These are phyloP conservation scores for Vireo griseus DNA, from an alignment of 2,797 vertebrate species.

Conservation along the genomic window DNA sequence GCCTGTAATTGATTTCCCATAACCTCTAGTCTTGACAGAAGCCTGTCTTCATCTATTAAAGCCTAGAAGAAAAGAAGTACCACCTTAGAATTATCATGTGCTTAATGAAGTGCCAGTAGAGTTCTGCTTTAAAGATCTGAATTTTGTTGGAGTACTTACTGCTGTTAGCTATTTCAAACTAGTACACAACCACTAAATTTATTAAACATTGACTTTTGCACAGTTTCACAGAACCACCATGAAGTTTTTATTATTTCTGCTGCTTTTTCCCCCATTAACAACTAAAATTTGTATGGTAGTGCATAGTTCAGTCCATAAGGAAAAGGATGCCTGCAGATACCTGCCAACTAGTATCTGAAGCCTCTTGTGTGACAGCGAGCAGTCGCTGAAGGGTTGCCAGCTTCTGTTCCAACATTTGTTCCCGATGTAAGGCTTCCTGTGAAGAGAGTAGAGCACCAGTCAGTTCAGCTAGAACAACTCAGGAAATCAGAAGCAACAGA, in stretches of 20 bases:
- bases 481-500: neutral
- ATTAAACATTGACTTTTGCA: neutral
- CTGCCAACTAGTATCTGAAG: slow-evolving; percentile 99
- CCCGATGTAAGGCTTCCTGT: slow-evolving; percentile 98
- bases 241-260: neutral
- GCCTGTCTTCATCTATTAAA: slow-evolving; percentile 98
- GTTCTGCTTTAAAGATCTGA: neutral
- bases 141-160: neutral
- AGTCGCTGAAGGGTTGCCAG: slow-evolving; percentile 95
- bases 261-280: neutral
- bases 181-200: neutral
- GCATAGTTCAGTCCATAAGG: neutral
- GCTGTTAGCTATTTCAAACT: neutral
- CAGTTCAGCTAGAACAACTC: neutral
- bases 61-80: slow-evolving; percentile 77
- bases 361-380: slow-evolving; percentile 94
- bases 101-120: neutral
- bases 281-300: neutral
- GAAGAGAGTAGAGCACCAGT: slow-evolving; percentile 19
- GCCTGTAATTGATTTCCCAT: slow-evolving; percentile 98
- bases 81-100: neutral
- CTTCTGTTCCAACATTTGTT: slow-evolving; percentile 99
- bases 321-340: slow-evolving; percentile 71
- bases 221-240: neutral
- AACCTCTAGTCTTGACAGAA: slow-evolving; percentile 96